These are phyloP conservation scores for Diceros bicornis DNA, from an alignment of 2,797 vertebrate genomes.

Conservation along the genomic window DNA sequence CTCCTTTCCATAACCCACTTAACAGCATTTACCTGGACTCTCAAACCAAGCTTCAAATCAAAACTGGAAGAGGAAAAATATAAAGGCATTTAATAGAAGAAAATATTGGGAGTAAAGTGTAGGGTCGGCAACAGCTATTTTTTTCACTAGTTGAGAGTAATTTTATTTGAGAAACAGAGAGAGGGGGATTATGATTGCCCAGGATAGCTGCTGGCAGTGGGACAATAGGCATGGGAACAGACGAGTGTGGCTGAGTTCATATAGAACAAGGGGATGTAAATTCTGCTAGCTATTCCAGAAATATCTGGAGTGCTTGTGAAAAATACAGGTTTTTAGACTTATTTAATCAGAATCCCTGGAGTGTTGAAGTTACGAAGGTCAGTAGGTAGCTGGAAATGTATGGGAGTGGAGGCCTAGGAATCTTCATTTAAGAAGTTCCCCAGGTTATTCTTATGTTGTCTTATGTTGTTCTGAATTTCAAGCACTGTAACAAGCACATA, in stretches of 20 bases:
- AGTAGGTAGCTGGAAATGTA: neutral
- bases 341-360: neutral
- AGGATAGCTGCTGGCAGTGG: neutral
- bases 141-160: neutral
- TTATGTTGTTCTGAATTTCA: conserved; percentile 23
- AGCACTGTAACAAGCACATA: neutral
- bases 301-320: neutral
- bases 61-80: neutral
- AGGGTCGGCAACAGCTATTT: neutral
- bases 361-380: neutral
- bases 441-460: neutral
- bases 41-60: neutral
- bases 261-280: neutral
- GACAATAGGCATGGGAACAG: neutral
- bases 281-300: neutral
- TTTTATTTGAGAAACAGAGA: neutral
- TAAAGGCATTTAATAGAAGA: neutral
- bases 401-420: neutral
- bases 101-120: neutral
- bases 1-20: neutral
- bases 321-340: neutral
- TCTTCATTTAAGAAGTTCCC: neutral
- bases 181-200: neutral
- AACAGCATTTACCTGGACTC: neutral
- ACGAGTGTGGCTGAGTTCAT: neutral